A percentile compares a stretch with the other conserved stretches of the same genome.
Evolutionary conservation across 2,113 vertebrate genomes (phyloP).

Genomic region (Neolamprologus caudopunctatus): DNA sequence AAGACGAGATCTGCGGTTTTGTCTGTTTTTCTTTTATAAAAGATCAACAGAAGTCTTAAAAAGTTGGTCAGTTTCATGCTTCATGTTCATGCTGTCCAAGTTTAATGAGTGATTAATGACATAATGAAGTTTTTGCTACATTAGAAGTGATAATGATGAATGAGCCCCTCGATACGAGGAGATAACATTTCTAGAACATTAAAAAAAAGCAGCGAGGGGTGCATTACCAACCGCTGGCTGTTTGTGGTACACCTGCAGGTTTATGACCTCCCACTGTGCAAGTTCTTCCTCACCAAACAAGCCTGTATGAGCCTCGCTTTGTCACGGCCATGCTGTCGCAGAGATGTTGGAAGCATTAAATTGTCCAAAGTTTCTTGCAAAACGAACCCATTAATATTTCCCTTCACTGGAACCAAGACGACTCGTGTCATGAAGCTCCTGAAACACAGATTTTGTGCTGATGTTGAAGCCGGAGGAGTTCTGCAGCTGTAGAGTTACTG

Average conservation of each 20-base stretch:
- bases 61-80: not conserved
- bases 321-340: accelerated
- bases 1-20: not conserved
- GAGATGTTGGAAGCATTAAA: not conserved
- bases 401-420: not conserved
- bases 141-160: not conserved
- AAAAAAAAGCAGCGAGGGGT: not conserved
- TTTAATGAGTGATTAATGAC: not conserved
- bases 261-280: not conserved
- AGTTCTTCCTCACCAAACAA: not conserved
- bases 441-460: not conserved
- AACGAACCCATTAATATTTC: not conserved
- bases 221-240: not conserved
- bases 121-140: not conserved
- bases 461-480: accelerated
- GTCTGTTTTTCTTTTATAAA: not conserved
- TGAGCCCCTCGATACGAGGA: not conserved
- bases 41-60: not conserved
- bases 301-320: not conserved
- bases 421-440: not conserved
- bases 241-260: not conserved
- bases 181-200: not conserved
- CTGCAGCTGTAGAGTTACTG: not conserved
- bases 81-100: not conserved
- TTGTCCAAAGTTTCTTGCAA: not conserved